phyloP scores from a whole-genome alignment of 2,888 invertebrate genomes.

The Stratiomys singularior region DNA sequence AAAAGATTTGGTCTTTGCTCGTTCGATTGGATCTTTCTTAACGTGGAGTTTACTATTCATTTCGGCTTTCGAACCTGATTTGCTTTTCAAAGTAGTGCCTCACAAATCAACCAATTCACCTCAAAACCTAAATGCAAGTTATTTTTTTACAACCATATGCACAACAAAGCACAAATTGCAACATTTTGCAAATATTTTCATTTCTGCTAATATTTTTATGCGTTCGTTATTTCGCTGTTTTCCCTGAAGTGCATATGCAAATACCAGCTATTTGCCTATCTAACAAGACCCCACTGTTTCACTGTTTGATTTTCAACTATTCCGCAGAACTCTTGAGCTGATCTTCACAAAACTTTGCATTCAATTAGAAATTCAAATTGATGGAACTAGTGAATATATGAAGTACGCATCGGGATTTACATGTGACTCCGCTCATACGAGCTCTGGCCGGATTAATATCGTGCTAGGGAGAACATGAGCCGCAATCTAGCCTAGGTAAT shows the following conservation, averaged over 20 bases:
- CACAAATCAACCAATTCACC: too few species aligned
- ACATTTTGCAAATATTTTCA: constrained; percentile 28
- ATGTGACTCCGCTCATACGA: neutral
- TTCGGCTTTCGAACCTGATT: too few species aligned
- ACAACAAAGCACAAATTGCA: too few species aligned
- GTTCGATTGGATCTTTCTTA: too few species aligned
- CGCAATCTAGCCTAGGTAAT: neutral
- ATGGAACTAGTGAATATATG: constrained; percentile 28
- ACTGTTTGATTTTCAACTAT: neutral
- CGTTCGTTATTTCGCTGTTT: constrained; percentile 17
- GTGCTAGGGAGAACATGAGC: neutral
- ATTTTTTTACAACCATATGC: too few species aligned
- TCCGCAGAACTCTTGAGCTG: constrained; percentile 10
- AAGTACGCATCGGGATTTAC: constrained; percentile 19
- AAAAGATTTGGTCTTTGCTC: too few species aligned
- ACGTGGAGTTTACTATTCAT: too few species aligned
- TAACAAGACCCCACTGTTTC: neutral
- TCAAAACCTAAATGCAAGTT: too few species aligned
- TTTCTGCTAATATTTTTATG: constrained; percentile 19
- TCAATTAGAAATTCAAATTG: constrained; percentile 45
- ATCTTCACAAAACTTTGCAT: constrained; percentile 35
- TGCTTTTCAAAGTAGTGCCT: too few species aligned
- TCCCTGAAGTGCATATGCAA: constrained; percentile 9
- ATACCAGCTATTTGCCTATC: neutral
- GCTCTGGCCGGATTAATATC: neutral